Evolutionary conservation across 2,888 invertebrate species (phyloP).

Genomic region (Argyresthia goedartella): DNA sequence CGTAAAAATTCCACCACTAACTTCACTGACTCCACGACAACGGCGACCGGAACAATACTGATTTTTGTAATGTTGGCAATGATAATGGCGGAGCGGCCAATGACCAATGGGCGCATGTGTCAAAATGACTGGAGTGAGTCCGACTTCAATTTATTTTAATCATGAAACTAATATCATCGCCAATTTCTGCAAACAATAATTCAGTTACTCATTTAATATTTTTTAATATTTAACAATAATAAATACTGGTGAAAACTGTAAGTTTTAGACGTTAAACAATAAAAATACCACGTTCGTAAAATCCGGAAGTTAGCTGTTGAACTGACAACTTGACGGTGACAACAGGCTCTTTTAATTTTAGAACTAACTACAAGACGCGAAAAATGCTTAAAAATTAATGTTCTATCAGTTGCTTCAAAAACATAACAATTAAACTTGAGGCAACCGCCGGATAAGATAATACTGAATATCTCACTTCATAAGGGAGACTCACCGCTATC

Average conservation of each 20-base stretch:
- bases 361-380: neutral
- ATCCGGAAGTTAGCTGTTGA: slow-evolving; percentile 14
- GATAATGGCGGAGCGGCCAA: slow-evolving; percentile 33
- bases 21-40: slow-evolving; percentile 65
- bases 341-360: neutral
- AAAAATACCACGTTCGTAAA: neutral
- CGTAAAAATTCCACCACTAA: slow-evolving; percentile 67
- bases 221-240: too few relatives aligned
- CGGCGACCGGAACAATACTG: slow-evolving; percentile 69
- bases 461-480: slow-evolving; percentile 22
- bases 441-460: slow-evolving; percentile 22
- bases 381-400: slow-evolving; percentile 21
- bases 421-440: slow-evolving; percentile 24
- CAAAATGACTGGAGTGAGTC: slow-evolving; percentile 42
- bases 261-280: neutral
- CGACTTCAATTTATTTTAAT: slow-evolving; percentile 16
- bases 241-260: neutral
- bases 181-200: too few relatives aligned
- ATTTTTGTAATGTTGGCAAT: slow-evolving; percentile 43
- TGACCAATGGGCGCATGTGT: slow-evolving; percentile 52
- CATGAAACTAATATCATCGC: neutral
- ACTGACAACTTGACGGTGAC: slow-evolving; percentile 29
- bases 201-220: too few relatives aligned
- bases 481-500: too few relatives aligned
- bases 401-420: slow-evolving; percentile 31